Conservation (phyloP, 1,140 invertebrate genomes). For the Caenorhabditis remanei region DNA sequence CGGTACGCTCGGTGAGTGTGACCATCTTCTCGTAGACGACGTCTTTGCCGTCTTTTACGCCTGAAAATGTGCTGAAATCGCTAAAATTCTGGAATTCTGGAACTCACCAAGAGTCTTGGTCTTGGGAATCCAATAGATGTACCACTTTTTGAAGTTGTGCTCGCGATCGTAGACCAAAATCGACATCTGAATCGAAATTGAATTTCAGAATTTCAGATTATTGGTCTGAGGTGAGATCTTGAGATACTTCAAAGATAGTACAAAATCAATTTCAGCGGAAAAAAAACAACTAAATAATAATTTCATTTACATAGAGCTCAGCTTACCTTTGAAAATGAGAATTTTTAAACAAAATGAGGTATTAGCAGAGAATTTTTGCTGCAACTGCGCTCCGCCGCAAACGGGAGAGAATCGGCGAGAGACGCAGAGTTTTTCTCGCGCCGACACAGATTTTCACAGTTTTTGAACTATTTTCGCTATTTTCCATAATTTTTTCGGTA, state of each 20-base stretch:
- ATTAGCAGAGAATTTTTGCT: too few species aligned
- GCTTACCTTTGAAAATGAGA: too few species aligned
- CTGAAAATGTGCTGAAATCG: background rate
- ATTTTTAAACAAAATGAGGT: too few species aligned
- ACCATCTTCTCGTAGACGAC: constrained; percentile 24
- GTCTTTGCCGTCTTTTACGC: constrained; percentile 32
- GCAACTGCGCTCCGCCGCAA: too few species aligned
- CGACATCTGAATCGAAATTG: constrained; percentile 27
- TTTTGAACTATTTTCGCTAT: too few species aligned
- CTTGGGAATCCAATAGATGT: constrained; percentile 44
- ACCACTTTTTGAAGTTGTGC: constrained; percentile 53
- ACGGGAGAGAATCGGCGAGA: too few species aligned
- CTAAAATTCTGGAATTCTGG: background rate
- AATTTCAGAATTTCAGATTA: too few species aligned
- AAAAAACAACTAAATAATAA: background rate
- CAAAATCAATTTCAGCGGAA: constrained; percentile 5
- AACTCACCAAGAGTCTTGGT: constrained; percentile 32
- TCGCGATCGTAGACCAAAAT: constrained; percentile 52
- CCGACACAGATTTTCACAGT: too few species aligned
- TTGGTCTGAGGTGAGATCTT: background rate
- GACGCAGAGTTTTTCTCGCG: too few species aligned
- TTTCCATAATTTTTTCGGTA: background rate
- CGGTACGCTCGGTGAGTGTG: constrained; percentile 11
- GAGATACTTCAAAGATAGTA: constrained; percentile 51
- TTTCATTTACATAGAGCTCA: too few species aligned